Conservation (phyloP, 2,113 vertebrate species). For the Nothobranchius furzeri region DNA sequence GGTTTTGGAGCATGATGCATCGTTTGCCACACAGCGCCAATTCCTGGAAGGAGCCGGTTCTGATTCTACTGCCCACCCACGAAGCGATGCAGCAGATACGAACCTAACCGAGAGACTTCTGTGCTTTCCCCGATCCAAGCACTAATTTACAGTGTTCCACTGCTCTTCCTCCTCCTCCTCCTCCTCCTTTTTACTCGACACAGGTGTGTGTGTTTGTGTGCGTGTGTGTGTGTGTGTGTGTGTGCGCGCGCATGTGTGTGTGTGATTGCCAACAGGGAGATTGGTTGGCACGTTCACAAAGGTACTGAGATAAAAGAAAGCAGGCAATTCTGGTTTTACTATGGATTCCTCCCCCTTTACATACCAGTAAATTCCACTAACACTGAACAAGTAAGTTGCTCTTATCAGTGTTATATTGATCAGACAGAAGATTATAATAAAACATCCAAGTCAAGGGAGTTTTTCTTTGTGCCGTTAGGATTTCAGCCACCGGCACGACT, state of each 20-base stretch:
- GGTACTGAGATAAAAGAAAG: conserved; percentile 66
- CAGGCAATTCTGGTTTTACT: conserved; percentile 72
- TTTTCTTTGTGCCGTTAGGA: background rate
- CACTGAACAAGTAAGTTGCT: background rate
- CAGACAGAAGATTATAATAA: background rate
- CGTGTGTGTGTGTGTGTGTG: no score
- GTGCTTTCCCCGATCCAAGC: conserved; percentile 62
- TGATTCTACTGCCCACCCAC: conserved; percentile 77
- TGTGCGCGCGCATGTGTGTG: conserved; percentile 46
- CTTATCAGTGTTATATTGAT: background rate
- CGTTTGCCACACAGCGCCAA: conserved; percentile 43
- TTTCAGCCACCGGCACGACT: conserved; percentile 34
- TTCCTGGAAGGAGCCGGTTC: conserved; percentile 59
- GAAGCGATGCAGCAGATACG: conserved; percentile 42
- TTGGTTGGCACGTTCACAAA: conserved; percentile 73
- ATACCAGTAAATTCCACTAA: conserved; percentile 44
- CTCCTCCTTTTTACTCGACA: conserved; percentile 23
- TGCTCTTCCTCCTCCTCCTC: conserved; percentile 4
- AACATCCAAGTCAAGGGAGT: conserved; percentile 1
- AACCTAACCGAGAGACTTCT: conserved; percentile 43
- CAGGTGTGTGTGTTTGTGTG: conserved; percentile 65
- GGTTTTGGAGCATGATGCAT: conserved; percentile 35
- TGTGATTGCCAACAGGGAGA: conserved; percentile 7
- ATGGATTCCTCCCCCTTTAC: conserved; percentile 34
- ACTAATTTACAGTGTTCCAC: conserved; percentile 69